Evolutionary conservation across 2,113 vertebrate species (phyloP).

Genomic region (Heterotilapia buettikoferi): DNA sequence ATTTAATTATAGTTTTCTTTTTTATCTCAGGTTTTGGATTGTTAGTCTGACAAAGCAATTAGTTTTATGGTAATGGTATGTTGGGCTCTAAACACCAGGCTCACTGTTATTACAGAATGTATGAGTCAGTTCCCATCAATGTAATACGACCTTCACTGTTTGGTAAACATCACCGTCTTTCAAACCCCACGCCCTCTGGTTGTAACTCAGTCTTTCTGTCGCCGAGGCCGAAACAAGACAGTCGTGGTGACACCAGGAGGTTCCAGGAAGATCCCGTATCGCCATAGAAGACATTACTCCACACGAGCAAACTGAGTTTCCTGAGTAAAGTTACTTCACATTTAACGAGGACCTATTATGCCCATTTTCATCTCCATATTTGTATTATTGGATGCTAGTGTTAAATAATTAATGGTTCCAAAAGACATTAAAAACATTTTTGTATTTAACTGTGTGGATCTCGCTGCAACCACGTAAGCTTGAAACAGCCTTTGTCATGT

Average conservation of each 20-base stretch:
- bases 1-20: neutral
- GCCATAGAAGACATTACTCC: neutral
- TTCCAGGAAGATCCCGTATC: neutral
- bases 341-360: neutral
- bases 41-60: neutral
- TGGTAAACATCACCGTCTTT: neutral
- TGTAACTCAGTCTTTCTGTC: neutral
- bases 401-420: neutral
- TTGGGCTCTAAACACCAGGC: neutral
- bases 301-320: neutral
- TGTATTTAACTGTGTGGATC: neutral
- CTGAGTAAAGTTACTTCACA: neutral
- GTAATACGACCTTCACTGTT: neutral
- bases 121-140: neutral
- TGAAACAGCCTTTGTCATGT: neutral
- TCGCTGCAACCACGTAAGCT: fast-evolving
- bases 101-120: neutral
- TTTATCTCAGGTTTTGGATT: neutral
- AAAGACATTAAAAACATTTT: neutral
- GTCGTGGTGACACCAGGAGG: neutral
- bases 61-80: neutral
- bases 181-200: neutral
- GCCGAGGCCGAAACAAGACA: neutral
- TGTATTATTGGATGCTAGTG: neutral
- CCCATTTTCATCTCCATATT: neutral